Conservation (phyloP, 2,113 vertebrate genomes). For the Malurus melanocephalus region DNA sequence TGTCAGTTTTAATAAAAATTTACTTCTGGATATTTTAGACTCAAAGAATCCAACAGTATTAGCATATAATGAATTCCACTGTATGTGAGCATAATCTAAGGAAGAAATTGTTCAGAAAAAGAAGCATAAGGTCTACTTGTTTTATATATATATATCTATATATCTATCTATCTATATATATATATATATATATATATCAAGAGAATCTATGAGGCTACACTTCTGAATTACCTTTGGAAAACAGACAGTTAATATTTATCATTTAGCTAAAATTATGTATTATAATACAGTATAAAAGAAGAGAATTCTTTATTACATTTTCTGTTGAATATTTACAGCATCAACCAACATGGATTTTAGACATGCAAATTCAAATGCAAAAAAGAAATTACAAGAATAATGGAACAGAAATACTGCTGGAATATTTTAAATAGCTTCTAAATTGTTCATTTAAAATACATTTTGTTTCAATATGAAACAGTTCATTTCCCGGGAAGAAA, state of each 20-base stretch:
- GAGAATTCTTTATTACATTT: constrained; percentile 32
- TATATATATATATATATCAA: background rate
- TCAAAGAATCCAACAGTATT: background rate
- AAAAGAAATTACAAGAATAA: constrained; percentile 47
- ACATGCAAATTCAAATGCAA: constrained; percentile 56
- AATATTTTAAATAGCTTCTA: constrained; percentile 63
- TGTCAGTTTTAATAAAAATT: background rate
- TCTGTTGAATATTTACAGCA: constrained; percentile 58
- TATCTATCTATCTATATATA: no score
- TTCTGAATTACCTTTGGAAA: background rate
- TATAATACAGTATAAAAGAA: background rate
- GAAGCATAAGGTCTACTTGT: background rate
- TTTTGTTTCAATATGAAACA: constrained; percentile 63
- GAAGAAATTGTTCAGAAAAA: background rate
- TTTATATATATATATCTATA: background rate
- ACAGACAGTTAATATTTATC: constrained; percentile 7
- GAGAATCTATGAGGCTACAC: background rate
- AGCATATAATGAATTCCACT: background rate
- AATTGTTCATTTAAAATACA: constrained; percentile 58
- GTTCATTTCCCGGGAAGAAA: constrained; percentile 20
- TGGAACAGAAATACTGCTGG: constrained; percentile 6
- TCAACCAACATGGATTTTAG: constrained; percentile 56
- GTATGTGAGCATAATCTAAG: background rate
- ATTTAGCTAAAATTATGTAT: constrained; percentile 29
- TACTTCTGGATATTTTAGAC: background rate